A percentile compares a stretch with the other conserved stretches of the same genome.
Evolutionary conservation across 1,140 invertebrate species (phyloP).

Genomic region (Drosophila ficusphila): DNA sequence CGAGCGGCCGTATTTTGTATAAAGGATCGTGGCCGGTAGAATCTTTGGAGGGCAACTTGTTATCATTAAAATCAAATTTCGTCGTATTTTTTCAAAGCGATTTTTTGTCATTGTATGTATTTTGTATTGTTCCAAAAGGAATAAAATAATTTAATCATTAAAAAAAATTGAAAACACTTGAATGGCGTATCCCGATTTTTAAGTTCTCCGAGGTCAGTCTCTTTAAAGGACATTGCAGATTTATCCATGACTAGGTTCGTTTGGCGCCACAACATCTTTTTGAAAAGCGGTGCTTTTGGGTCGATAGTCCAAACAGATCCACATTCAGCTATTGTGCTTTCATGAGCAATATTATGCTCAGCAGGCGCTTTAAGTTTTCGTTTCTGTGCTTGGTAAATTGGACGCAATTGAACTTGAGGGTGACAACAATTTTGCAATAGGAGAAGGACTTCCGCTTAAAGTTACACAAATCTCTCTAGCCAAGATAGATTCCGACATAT

Average conservation of each 20-base stretch:
- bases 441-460: slow-evolving; percentile 11
- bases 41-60: too few species aligned
- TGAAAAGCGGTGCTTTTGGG: too few species aligned
- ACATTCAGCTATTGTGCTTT: slow-evolving; percentile 5
- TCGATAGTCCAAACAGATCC: slow-evolving; percentile 16
- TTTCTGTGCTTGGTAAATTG: too few species aligned
- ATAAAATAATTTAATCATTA: too few species aligned
- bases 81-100: slow-evolving; percentile 13
- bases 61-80: slow-evolving; percentile 7
- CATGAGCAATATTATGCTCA: neutral
- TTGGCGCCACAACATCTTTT: too few species aligned
- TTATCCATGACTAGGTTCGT: too few species aligned
- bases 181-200: too few species aligned
- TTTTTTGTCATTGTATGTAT: slow-evolving; percentile 1
- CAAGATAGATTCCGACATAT: slow-evolving; percentile 12
- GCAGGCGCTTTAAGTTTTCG: too few species aligned
- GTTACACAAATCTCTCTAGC: slow-evolving; percentile 21
- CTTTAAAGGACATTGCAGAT: too few species aligned
- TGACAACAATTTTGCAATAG: slow-evolving; percentile 13
- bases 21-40: neutral
- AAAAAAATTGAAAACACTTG: neutral
- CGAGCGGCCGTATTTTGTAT: slow-evolving; percentile 1
- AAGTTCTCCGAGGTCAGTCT: too few species aligned
- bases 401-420: slow-evolving; percentile 20
- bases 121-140: too few species aligned